Conservation (phyloP, 1,140 invertebrate genomes). For the Bombus superbus region DNA sequence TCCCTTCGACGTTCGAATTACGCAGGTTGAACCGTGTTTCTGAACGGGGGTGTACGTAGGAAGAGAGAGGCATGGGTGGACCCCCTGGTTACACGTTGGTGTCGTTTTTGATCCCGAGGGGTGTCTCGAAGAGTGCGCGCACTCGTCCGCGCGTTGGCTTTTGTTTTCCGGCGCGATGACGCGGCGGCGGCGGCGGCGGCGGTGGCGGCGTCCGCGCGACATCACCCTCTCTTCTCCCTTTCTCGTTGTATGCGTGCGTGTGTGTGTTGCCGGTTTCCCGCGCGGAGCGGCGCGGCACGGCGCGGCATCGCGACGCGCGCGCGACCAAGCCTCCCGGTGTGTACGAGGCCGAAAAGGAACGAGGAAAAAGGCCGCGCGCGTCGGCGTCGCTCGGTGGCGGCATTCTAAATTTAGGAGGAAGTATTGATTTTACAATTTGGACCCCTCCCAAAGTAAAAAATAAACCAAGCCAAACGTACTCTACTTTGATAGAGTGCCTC, state of each 20-base stretch:
- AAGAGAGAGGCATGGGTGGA: not conserved
- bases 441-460: conserved; percentile 82
- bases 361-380: conserved; percentile 61
- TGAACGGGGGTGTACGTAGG: not conserved
- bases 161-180: conserved; percentile 39
- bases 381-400: conserved; percentile 59
- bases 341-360: conserved; percentile 42
- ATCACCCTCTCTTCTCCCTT: not conserved
- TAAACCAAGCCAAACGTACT: conserved; percentile 82
- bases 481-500: conserved; percentile 81
- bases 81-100: not conserved
- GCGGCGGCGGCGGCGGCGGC: conserved; percentile 23
- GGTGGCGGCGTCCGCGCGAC: conserved; percentile 26
- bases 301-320: conserved; percentile 20
- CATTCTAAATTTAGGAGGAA: conserved; percentile 81
- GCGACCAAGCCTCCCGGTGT: conserved; percentile 1
- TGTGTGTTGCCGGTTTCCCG: conserved; percentile 11
- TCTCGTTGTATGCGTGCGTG: not conserved
- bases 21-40: not conserved
- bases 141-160: conserved; percentile 16
- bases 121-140: conserved; percentile 2
- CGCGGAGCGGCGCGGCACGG: not conserved
- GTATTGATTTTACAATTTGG: conserved; percentile 83
- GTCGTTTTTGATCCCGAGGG: not conserved
- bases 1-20: not conserved